These are phyloP conservation scores for Neosilurus hyrtlii DNA, from an alignment of 2,797 vertebrate genomes.

Conservation along the genomic window DNA sequence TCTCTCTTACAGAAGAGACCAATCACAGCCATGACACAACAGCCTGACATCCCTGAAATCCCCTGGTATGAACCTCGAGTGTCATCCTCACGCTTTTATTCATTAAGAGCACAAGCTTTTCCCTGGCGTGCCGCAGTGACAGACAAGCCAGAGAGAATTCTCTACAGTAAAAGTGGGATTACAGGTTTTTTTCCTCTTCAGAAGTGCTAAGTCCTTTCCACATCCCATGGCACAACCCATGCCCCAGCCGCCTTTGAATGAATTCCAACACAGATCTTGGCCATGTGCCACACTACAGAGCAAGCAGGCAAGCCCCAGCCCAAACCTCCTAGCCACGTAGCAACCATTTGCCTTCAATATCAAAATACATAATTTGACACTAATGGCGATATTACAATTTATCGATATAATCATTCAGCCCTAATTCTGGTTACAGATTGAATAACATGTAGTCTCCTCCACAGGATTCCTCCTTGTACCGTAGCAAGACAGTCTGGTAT, in stretches of 20 bases:
- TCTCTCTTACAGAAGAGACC: neutral
- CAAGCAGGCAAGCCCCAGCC: neutral
- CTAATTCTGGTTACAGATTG: no score
- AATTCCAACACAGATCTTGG: neutral
- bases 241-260: neutral
- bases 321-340: neutral
- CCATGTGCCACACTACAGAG: no score
- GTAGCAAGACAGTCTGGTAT: neutral
- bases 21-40: neutral
- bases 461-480: neutral
- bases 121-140: neutral
- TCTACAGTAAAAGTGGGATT: neutral
- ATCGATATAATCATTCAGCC: no score
- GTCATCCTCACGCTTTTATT: neutral
- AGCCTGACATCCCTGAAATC: neutral
- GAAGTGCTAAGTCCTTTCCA: neutral
- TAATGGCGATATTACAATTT: no score
- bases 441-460: neutral
- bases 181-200: neutral
- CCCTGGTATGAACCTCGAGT: neutral
- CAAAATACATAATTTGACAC: no score
- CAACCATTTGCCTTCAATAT: neutral
- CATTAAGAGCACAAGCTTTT: neutral
- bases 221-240: neutral
- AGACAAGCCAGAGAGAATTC: neutral